phyloP scores from a whole-genome alignment of 2,888 invertebrate genomes.

The Zonitis immaculata region DNA sequence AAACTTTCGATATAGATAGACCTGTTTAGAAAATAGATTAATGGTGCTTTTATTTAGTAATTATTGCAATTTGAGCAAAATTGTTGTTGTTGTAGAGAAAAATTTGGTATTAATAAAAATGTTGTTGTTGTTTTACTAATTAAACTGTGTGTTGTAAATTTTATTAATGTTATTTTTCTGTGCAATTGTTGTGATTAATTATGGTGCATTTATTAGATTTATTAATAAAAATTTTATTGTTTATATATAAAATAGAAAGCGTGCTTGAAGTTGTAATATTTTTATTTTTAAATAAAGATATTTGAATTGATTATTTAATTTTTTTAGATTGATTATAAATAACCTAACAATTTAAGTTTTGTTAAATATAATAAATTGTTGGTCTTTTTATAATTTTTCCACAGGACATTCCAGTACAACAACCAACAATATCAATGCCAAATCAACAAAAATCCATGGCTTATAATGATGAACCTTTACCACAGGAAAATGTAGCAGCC shows the following conservation, averaged over 20 bases:
- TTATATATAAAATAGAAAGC: slow-evolving; percentile 5
- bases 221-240: no score
- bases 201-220: slow-evolving; percentile 2
- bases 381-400: slow-evolving; percentile 38
- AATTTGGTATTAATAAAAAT: no score
- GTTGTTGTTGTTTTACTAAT: background rate
- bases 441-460: slow-evolving; percentile 46
- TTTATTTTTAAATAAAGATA: slow-evolving; percentile 20
- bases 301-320: background rate
- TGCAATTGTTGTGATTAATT: no score
- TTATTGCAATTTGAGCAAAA: background rate
- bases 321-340: background rate
- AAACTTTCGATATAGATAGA: slow-evolving; percentile 57
- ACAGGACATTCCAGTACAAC: slow-evolving; percentile 47
- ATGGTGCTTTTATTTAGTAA: no score
- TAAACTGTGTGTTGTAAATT: background rate
- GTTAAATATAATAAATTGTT: slow-evolving; percentile 41
- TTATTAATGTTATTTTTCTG: slow-evolving; percentile 6
- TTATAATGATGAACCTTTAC: slow-evolving; percentile 35
- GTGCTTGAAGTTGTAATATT: slow-evolving; percentile 13
- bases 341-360: background rate
- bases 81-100: background rate
- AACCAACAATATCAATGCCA: slow-evolving; percentile 50
- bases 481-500: slow-evolving; percentile 21
- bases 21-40: no score